A percentile compares a stretch with the other conserved stretches of the same genome.
These are phyloP conservation scores for Aporrectodea caliginosa DNA, from an alignment of 1,140 invertebrate species.

Conservation along the genomic window DNA sequence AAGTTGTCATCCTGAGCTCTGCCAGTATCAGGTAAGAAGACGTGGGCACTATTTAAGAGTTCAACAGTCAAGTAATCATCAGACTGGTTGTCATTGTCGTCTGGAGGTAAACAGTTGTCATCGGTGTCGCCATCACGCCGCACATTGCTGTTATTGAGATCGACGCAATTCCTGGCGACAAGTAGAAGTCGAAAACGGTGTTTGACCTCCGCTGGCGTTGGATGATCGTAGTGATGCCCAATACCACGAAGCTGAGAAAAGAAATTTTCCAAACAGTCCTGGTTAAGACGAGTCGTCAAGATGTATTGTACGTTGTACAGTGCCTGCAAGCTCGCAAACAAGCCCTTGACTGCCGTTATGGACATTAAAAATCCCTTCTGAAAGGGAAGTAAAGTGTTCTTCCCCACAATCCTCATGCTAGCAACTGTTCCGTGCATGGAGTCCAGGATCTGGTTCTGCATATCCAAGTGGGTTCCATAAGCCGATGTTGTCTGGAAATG, in stretches of 20 bases:
- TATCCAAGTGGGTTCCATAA: neutral
- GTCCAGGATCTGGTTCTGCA: neutral
- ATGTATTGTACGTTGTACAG: neutral
- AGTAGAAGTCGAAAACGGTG: neutral
- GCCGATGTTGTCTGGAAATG: neutral
- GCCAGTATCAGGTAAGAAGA: neutral
- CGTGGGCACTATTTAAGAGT: neutral
- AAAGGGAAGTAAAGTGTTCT: neutral
- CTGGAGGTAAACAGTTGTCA: too few species aligned
- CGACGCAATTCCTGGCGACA: neutral
- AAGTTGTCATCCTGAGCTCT: neutral
- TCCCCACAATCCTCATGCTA: neutral
- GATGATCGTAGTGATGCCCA: neutral
- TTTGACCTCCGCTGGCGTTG: neutral
- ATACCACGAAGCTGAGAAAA: neutral
- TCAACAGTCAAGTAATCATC: neutral
- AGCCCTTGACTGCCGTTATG: neutral
- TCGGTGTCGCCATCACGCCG: neutral
- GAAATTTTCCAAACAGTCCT: neutral
- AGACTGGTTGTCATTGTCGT: too few species aligned
- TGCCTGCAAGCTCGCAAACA: neutral
- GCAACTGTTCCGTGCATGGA: neutral
- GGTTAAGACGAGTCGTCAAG: neutral
- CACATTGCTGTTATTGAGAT: neutral
- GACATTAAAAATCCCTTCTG: neutral